Evolutionary conservation across 2,797 vertebrate species (phyloP).

Genomic region (Sarcoramphus papa): DNA sequence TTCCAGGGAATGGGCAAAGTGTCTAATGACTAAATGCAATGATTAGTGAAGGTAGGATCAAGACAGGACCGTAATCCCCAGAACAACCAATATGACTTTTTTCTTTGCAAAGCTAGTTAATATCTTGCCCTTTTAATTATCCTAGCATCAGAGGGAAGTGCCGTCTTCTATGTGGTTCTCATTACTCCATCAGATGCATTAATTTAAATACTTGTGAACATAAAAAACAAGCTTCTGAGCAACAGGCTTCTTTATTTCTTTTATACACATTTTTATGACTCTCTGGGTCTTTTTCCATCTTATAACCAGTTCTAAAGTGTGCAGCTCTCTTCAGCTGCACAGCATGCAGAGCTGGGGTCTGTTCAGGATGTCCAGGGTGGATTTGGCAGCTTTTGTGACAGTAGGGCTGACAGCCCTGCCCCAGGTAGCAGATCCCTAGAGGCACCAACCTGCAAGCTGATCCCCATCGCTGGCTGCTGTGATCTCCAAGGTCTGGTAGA

Average conservation of each 20-base stretch:
- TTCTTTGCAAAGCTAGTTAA: conserved; percentile 33
- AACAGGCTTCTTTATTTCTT: not conserved
- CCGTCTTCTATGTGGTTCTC: not conserved
- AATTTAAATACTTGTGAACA: conserved; percentile 33
- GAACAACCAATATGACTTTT: not conserved
- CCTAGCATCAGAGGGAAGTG: not conserved
- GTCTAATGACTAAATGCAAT: conserved; percentile 35
- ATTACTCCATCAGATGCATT: not conserved
- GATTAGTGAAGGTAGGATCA: conserved; percentile 8
- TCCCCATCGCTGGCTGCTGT: not conserved
- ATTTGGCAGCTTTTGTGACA: not conserved
- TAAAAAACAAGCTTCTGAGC: not conserved
- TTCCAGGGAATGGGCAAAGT: conserved; percentile 46
- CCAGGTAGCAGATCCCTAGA: not conserved
- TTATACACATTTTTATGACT: not conserved
- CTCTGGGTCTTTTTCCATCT: not conserved
- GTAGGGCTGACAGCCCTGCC: not conserved
- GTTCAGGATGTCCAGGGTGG: not conserved
- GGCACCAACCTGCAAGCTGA: not conserved
- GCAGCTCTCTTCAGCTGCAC: not conserved
- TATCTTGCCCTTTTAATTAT: conserved; percentile 58
- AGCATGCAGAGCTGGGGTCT: not conserved
- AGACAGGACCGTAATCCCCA: not conserved
- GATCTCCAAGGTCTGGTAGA: not conserved
- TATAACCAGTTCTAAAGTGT: not conserved